Evolutionary conservation across 2,888 invertebrate species (phyloP), one percentile per base, ranked within the genome.

Genomic region (Zele albiditarsus): DNA sequence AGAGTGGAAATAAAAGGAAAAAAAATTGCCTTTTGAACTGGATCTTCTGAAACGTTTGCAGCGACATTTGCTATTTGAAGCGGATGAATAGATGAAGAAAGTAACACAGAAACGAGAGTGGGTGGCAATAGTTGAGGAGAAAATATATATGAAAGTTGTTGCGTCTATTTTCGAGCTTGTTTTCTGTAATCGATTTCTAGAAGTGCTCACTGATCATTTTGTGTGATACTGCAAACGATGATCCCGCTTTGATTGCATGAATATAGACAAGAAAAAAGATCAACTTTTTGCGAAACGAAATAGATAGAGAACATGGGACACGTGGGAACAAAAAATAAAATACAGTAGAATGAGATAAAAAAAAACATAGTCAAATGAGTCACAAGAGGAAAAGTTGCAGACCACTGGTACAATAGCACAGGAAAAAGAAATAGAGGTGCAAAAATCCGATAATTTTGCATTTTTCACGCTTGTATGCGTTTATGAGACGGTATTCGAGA

Each of bases 41-140:
- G 20, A 65, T 65, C 53, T 23, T 14, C 65, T 38, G 65, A 65
- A 65, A 65, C 65, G 65, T 65, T 62, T 23, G 65, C 38, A 20
- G 23, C 65, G 20, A 38, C 38, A n/a, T 65, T 65, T 33, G 10
- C 38, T 20, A 31, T 38, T 63, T 38, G 38, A 23, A 20, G 53
- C 20, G 20, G 20, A 53, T 53, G 53, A 53, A 53, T 53, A 53
- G 53, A 20, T 20, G n/a, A n/a, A 23, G 8, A 53, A 5, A 53
- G 53, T 53, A 53, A 53, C 53, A 8, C 6, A 53, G n/a, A 1
- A 33, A 46, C n/a, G 16, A n/a, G n/a, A 46, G n/a, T 20, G 20
- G 20, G 53, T 53, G 20, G n/a, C n/a, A 4, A 20, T 6, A 20
- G 23, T 4, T 5, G 6, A 20, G 20, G 20, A 20, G 20, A 53